phyloP scores from a whole-genome alignment of 2,888 invertebrate species.

The Neocrepidodera transversa region DNA sequence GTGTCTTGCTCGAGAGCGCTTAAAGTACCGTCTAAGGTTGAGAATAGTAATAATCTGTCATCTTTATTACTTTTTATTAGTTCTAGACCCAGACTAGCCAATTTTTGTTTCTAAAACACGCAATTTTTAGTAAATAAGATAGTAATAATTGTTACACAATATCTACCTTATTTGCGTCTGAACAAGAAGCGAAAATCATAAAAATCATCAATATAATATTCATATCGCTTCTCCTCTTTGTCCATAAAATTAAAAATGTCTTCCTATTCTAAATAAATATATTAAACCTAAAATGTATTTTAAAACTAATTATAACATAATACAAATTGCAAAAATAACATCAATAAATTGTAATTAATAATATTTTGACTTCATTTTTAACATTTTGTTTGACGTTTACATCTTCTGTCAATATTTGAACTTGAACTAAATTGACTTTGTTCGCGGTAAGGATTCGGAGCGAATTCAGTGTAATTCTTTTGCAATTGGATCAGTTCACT shows the following conservation, averaged over 20 bases:
- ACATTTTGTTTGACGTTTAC: too few relatives aligned
- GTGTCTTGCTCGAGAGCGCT: slow-evolving; percentile 87
- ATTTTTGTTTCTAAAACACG: slow-evolving; percentile 29
- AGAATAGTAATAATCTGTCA: slow-evolving; percentile 82
- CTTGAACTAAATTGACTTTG: too few relatives aligned
- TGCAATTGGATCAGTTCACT: too few relatives aligned
- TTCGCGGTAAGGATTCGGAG: too few relatives aligned
- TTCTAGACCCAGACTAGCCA: slow-evolving; percentile 59
- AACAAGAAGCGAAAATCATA: neutral
- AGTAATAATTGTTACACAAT: neutral
- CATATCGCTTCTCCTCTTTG: neutral
- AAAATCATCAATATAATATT: neutral
- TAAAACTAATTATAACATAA: too few relatives aligned
- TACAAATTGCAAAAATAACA: too few relatives aligned
- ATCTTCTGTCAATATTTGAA: too few relatives aligned
- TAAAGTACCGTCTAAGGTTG: slow-evolving; percentile 92
- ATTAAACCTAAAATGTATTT: too few relatives aligned
- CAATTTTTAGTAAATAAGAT: neutral
- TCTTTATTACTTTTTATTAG: slow-evolving; percentile 69
- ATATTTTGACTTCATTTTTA: too few relatives aligned
- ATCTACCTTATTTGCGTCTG: neutral
- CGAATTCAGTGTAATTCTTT: too few relatives aligned
- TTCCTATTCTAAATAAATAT: too few relatives aligned
- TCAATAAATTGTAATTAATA: too few relatives aligned
- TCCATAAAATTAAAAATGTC: neutral